Base-by-base conservation (phyloP, 2,888 invertebrate genomes). In the Pollenia amentaria region DNA sequence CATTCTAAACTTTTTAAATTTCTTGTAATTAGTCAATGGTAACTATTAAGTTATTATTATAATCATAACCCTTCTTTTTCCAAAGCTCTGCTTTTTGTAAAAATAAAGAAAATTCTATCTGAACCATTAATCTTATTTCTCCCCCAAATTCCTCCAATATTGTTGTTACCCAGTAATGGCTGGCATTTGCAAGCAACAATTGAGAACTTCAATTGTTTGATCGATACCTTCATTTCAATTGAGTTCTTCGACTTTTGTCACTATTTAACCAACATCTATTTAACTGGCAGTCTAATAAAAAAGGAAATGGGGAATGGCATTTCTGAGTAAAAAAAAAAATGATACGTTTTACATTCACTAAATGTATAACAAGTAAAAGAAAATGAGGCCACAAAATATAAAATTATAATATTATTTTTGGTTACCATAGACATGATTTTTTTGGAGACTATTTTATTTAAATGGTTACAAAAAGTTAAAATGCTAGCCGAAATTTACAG, bases 121-220 rank as follows among this genome's bases (percentile, higher is more conserved):
- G 4, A 73, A 73, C 16, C 21, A 21, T 65, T 64, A 40, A 73
- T 65, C 55, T 18, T 46, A 48, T 40, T 72, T 7, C 16, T 11
- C 29, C 3, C 38, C 16, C 55, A 55, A 70, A 14, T 2, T 38
- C 18, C 67, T 42, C 21, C 18, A 4, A 16, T 21, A 14, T 48
- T 29, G 55, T 18, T 55, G 9, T 60, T 38, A 53, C 44, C 16
- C 14, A 42, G 53, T 21, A 44, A 18, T 46, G 38, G 42, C 44
- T 40, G 57, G 85, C 38, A n/a, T 65, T 83, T 53, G 67, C 88
- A 88, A 88, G 89, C 88, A 81, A 87, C 89, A 85, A 85, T 80
- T 88, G 89, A 88, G 51, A 85, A 86, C 81, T 86, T 80, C 40
- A 77, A 85, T 89, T 91, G 92, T 92, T 92, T 92, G 92, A 90